phyloP scores from a whole-genome alignment of 2,888 invertebrate species.

The Scaptomyza polygonia region DNA sequence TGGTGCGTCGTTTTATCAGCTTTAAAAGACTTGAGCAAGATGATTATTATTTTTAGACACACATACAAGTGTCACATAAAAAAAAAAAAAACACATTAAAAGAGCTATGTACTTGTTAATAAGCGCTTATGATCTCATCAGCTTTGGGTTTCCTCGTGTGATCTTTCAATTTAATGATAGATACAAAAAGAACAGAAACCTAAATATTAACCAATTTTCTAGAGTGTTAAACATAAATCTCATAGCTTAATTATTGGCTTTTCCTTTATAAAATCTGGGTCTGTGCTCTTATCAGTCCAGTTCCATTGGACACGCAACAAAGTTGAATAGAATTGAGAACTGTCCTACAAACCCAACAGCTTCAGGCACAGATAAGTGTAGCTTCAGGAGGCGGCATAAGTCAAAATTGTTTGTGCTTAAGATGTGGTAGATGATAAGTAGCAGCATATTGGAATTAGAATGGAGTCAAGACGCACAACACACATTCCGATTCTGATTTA shows the following conservation, averaged over 20 bases:
- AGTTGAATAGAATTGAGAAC: conserved; percentile 39
- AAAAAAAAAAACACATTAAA: conserved; percentile 6
- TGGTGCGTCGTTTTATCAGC: conserved; percentile 65
- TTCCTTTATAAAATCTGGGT: conserved; percentile 48
- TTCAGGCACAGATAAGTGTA: conserved; percentile 10
- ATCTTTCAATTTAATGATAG: background rate
- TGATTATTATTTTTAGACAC: conserved; percentile 55
- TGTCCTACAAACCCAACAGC: conserved; percentile 39
- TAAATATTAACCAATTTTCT: background rate
- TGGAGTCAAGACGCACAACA: background rate
- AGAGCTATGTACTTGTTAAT: conserved; percentile 18
- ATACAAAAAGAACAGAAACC: no score
- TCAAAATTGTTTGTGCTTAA: conserved; percentile 28
- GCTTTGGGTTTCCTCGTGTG: background rate
- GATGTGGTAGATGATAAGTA: conserved; percentile 33
- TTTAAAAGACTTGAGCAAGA: conserved; percentile 23
- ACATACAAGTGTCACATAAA: conserved; percentile 17
- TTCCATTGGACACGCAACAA: conserved; percentile 40
- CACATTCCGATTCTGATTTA: background rate
- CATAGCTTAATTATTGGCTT: conserved; percentile 8
- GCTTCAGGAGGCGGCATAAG: conserved; percentile 23
- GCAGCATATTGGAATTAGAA: conserved; percentile 7
- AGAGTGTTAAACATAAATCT: conserved; percentile 9
- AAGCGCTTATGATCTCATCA: conserved; percentile 16
- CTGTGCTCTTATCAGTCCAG: conserved; percentile 52